Conservation (phyloP, 2,113 vertebrate genomes). For the Tachysurus fulvidraco region DNA sequence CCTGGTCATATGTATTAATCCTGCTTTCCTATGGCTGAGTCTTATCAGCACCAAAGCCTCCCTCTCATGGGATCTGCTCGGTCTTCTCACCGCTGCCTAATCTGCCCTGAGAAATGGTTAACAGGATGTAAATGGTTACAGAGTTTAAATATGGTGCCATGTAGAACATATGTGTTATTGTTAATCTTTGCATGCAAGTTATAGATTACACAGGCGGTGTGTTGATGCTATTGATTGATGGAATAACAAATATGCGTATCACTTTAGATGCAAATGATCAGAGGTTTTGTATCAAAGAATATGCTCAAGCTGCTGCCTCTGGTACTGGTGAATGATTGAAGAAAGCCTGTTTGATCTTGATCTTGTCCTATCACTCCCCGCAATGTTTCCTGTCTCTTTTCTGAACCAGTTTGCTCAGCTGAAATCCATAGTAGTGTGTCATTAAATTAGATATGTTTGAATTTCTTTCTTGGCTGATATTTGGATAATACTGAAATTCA, state of each 20-base stretch:
- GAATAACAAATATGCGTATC: conserved; percentile 76
- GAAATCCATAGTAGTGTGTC: conserved; percentile 16
- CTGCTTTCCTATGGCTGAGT: conserved; percentile 72
- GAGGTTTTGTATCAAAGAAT: conserved; percentile 53
- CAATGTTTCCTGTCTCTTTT: conserved; percentile 31
- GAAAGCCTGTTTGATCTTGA: conserved; percentile 65
- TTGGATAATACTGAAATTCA: background rate
- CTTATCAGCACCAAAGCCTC: conserved; percentile 79
- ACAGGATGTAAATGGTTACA: conserved; percentile 80
- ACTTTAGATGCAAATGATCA: conserved; percentile 80
- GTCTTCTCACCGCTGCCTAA: conserved; percentile 73
- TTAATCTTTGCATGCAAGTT: conserved; percentile 72
- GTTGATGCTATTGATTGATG: conserved; percentile 77
- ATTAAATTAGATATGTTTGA: conserved; percentile 16
- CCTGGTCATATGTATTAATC: conserved; percentile 80
- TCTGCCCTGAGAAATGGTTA: conserved; percentile 79
- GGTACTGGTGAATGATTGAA: conserved; percentile 61
- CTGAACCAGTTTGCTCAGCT: conserved; percentile 40
- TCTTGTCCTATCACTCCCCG: conserved; percentile 49
- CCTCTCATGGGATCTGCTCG: conserved; percentile 76
- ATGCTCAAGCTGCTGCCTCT: conserved; percentile 52
- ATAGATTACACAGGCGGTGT: conserved; percentile 71
- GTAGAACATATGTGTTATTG: conserved; percentile 77
- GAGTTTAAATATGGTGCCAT: conserved; percentile 75
- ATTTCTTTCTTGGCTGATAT: background rate